These are phyloP conservation scores for Heliconius charithonia DNA, from an alignment of 2,888 invertebrate species.

Conservation along the genomic window DNA sequence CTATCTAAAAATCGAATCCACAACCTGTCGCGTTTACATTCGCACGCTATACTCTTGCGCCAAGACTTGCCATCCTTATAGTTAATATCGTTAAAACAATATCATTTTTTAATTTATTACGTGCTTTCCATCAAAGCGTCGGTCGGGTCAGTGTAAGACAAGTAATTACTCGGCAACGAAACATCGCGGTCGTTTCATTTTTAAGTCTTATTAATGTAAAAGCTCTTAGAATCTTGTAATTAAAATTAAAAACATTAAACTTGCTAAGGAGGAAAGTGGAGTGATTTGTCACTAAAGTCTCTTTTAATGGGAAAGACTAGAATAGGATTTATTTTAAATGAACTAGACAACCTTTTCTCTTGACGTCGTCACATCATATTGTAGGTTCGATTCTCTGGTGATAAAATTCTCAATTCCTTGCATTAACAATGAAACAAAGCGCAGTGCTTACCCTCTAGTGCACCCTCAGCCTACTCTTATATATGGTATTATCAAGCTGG, in stretches of 20 bases:
- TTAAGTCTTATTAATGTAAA: slow-evolving; percentile 27
- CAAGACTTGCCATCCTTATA: too few species aligned
- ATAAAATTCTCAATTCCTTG: too few species aligned
- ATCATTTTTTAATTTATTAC: slow-evolving; percentile 1
- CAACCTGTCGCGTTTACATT: too few species aligned
- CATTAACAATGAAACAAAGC: neutral
- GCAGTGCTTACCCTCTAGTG: neutral
- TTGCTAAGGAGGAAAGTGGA: neutral
- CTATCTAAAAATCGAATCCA: too few species aligned
- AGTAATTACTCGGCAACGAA: slow-evolving; percentile 35
- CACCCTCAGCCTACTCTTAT: too few species aligned
- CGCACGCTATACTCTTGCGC: too few species aligned
- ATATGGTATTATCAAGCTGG: too few species aligned
- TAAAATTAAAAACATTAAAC: slow-evolving; percentile 13
- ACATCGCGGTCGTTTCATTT: slow-evolving; percentile 23
- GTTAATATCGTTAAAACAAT: too few species aligned
- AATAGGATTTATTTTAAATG: neutral
- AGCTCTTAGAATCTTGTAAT: slow-evolving; percentile 10
- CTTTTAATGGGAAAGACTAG: neutral
- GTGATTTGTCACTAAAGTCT: slow-evolving; percentile 3
- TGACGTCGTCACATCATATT: too few species aligned
- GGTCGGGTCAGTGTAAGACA: slow-evolving; percentile 22
- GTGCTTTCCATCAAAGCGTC: slow-evolving; percentile 11
- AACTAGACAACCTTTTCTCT: neutral
- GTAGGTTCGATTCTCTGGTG: too few species aligned